Base-by-base conservation (phyloP, 2,888 invertebrate genomes). In the Caenorhabditis wallacei region DNA sequence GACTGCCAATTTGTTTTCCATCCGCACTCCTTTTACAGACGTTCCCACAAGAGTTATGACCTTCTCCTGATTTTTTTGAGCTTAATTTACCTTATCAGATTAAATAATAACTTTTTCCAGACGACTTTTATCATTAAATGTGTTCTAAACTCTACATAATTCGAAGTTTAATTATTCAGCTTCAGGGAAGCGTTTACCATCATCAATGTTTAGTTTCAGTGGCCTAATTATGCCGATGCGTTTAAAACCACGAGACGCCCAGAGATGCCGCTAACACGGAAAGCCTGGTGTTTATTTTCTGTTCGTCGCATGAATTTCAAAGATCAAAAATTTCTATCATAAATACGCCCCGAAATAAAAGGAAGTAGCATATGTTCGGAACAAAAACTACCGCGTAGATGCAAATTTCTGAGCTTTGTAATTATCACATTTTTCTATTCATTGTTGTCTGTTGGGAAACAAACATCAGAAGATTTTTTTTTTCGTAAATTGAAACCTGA, bases 1-100 rank as follows among this genome's bases (percentile, higher is more conserved):
- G 69, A 30, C 75, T 76, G 70, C 63, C 69, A 79, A 70, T 64
- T 79, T 79, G 70, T 78, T 69, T 63, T 63, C 63, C 22, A 10
- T 20, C 43, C 46, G 20, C 24, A 20, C 59, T 0, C 59, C 35
- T 18, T 35, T 64, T 54, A 35, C 57, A 70, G 69, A 46, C 59
- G 68, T 53, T 69, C 69, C 11, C 40, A 13, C 40, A 16, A 40
- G 10, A 40, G 30, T 30, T 30, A 5, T n/a, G n/a, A n/a, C 30
- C 8, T 8, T 26, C 37, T 51, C 16, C 10, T 30, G 24, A 20
- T 56, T 22, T 53, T 53, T 57, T n/a, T n/a, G n/a, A n/a, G n/a
- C n/a, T n/a, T n/a, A n/a, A n/a, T n/a, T n/a, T n/a, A n/a, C n/a
- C n/a, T n/a, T n/a, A n/a, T n/a, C n/a, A n/a, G n/a, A n/a, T n/a